Percentiles rank a stretch among this genome's conserved stretches.
These are phyloP conservation scores for Erebia palarica DNA, from an alignment of 2,888 invertebrate genomes.

Conservation along the genomic window DNA sequence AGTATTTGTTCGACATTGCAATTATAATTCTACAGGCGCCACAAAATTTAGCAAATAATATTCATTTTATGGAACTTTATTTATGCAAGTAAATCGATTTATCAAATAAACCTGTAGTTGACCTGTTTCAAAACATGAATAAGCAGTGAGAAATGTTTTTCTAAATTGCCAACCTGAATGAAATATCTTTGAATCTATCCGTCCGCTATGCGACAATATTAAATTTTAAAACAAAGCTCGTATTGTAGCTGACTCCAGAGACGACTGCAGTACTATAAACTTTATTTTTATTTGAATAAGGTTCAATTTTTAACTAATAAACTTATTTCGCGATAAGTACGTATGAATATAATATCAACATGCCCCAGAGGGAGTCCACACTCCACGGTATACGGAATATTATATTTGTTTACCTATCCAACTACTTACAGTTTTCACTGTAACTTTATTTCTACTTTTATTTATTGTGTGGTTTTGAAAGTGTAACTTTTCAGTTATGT, in stretches of 20 bases:
- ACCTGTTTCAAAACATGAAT: neutral
- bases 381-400: neutral
- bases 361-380: neutral
- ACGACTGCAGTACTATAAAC: neutral
- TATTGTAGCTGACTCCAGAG: neutral
- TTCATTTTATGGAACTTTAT: too few relatives aligned
- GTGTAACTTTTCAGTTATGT: too few relatives aligned
- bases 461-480: too few relatives aligned
- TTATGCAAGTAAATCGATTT: too few relatives aligned
- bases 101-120: neutral
- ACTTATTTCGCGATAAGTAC: neutral
- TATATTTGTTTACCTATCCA: neutral
- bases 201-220: constrained; percentile 27
- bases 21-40: neutral
- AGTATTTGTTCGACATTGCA: neutral
- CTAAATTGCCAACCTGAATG: neutral
- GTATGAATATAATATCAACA: constrained; percentile 9
- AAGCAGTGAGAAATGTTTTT: neutral
- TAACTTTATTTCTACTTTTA: neutral
- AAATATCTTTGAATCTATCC: neutral
- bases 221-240: constrained; percentile 23
- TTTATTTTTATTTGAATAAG: neutral
- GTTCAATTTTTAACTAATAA: neutral
- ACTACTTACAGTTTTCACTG: neutral
- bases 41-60: neutral